These are phyloP conservation scores for Symphodus melops DNA, from an alignment of 2,113 vertebrate species.

Conservation along the genomic window DNA sequence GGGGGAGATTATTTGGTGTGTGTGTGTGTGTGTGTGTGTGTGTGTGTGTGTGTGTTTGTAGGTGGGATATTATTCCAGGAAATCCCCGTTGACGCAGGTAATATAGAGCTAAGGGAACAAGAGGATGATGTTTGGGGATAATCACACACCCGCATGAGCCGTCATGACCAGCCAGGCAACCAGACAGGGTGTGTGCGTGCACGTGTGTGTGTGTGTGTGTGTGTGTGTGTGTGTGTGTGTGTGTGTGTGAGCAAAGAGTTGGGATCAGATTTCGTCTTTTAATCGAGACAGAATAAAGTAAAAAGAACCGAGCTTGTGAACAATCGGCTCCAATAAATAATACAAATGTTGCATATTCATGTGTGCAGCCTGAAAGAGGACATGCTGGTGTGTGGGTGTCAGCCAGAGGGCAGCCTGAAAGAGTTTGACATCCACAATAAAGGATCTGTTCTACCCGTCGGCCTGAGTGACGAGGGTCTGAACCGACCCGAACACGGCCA, in stretches of 20 bases:
- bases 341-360: constrained; percentile 35
- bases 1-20: not conserved
- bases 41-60: too few species aligned
- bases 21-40: not conserved
- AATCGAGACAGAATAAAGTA: not conserved
- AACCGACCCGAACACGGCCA: constrained; percentile 5
- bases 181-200: not conserved
- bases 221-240: not conserved
- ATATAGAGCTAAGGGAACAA: constrained; percentile 4
- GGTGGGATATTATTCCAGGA: constrained; percentile 14
- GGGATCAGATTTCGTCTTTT: not conserved
- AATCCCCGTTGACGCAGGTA: constrained; percentile 24
- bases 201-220: constrained; percentile 6
- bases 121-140: constrained; percentile 23
- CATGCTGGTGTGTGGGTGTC: constrained; percentile 48
- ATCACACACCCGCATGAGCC: constrained; percentile 15
- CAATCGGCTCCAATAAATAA: constrained; percentile 24
- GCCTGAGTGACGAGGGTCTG: constrained; percentile 11
- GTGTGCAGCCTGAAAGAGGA: constrained; percentile 33
- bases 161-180: constrained; percentile 4
- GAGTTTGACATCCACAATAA: constrained; percentile 48
- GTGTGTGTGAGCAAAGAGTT: too few species aligned
- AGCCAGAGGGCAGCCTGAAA: constrained; percentile 52
- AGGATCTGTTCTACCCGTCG: constrained; percentile 20
- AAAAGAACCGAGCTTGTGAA: constrained; percentile 8